Percentiles rank a stretch among this genome's conserved stretches.
Conservation (phyloP, 2,888 invertebrate species). For the Phanerotoma sp. region DNA sequence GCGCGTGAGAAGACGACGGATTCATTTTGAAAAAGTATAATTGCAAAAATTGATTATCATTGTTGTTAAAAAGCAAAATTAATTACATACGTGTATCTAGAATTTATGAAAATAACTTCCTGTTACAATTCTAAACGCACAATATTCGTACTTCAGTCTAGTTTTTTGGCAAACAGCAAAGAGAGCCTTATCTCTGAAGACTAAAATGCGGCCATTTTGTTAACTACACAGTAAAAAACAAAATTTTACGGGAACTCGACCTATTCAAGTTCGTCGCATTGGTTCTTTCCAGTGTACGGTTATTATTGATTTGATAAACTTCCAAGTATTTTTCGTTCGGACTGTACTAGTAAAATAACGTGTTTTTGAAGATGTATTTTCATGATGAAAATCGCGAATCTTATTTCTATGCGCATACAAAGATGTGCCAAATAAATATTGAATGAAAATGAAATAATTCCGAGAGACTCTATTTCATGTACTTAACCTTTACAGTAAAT, state of each 20-base stretch:
- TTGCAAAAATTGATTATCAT: background rate
- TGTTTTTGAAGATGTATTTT: no score
- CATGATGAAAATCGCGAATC: no score
- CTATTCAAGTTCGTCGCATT: background rate
- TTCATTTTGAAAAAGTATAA: background rate
- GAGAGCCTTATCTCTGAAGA: slow-evolving; percentile 44
- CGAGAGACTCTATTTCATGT: no score
- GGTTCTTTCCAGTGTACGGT: background rate
- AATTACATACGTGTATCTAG: background rate
- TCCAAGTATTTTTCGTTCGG: no score
- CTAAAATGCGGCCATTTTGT: slow-evolving; percentile 87
- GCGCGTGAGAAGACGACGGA: background rate
- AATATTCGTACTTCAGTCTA: slow-evolving; percentile 4
- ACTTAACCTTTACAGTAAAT: no score
- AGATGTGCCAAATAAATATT: no score
- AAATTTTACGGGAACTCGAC: background rate
- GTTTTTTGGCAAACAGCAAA: slow-evolving; percentile 31
- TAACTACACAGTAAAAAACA: slow-evolving; percentile 26
- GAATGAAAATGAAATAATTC: no score
- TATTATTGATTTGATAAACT: background rate
- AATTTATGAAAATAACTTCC: background rate
- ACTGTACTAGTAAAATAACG: no score
- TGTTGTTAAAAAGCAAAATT: background rate
- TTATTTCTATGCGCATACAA: no score
- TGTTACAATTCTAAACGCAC: slow-evolving; percentile 11